phyloP scores from a whole-genome alignment of 2,888 invertebrate species.

The Salticus scenicus region DNA sequence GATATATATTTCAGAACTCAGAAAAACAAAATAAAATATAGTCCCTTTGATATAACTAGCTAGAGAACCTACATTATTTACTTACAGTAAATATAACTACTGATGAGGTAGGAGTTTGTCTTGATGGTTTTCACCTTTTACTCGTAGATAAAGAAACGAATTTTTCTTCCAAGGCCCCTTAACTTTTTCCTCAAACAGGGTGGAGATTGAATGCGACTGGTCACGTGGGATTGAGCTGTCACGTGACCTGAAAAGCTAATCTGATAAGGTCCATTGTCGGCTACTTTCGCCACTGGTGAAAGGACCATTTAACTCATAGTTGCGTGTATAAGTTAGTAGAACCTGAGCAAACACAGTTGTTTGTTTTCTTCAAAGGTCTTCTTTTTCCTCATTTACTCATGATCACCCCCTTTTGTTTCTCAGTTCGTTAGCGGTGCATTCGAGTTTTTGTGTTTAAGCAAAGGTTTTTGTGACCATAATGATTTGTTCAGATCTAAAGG shows the following conservation, averaged over 20 bases:
- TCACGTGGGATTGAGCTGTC: slow-evolving; percentile 55
- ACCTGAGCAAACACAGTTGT: slow-evolving; percentile 57
- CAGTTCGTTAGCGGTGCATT: slow-evolving; percentile 55
- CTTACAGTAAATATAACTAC: slow-evolving; percentile 24
- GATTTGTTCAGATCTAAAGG: not conserved
- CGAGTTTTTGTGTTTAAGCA: slow-evolving; percentile 33
- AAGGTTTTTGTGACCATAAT: slow-evolving; percentile 58
- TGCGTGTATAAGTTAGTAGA: slow-evolving; percentile 31
- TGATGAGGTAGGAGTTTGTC: slow-evolving; percentile 60
- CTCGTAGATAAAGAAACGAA: slow-evolving; percentile 30
- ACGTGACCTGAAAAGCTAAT: slow-evolving; percentile 48
- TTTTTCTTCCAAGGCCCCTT: slow-evolving; percentile 37
- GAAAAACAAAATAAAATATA: too few species aligned
- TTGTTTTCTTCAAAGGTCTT: slow-evolving; percentile 25
- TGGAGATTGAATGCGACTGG: slow-evolving; percentile 65
- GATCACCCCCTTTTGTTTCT: slow-evolving; percentile 19
- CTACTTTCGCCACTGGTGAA: slow-evolving; percentile 28
- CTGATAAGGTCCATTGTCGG: slow-evolving; percentile 18
- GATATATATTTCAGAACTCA: too few species aligned
- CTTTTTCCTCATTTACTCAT: not conserved
- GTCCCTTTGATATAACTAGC: too few species aligned
- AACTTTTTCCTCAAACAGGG: slow-evolving; percentile 69
- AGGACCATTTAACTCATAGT: slow-evolving; percentile 62
- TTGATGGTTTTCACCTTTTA: slow-evolving; percentile 30
- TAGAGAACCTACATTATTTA: too few species aligned